Base-by-base conservation (phyloP, 1,140 invertebrate species). In the Cardiocondyla obscurior region DNA sequence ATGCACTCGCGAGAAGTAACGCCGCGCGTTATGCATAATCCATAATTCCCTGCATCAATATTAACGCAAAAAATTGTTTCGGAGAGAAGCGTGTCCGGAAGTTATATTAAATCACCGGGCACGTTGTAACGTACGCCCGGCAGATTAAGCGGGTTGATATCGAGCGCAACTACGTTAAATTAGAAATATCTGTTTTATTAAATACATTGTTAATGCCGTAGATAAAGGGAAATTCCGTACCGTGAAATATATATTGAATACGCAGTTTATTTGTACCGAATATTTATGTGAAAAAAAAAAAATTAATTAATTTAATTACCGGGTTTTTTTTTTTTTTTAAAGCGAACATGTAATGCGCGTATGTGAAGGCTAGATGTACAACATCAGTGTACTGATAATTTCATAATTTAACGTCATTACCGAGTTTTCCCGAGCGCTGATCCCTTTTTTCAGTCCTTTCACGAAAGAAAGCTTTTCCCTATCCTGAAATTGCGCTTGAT, bases 401-500 rank as follows among this genome's bases (percentile, higher is more conserved):
- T 2, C 25, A 53, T 55, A 77, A 16, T 33, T n/a, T 77, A 69
- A 79, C 55, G 46, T 79, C 33, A 69, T 79, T 69, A n/a, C 33
- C n/a, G 42, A 4, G 28, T 67, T 69, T 46, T 55, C 49, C 55
- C 39, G 14, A 79, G 6, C 33, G 46, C 22, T 51, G 42, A 76
- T 76, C 58, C 44, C 57, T 58, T 76, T 64, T 64, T 4, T 8
- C n/a, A 6, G 19, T 70, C 30, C 58, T 60, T 39, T 72, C 44
- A 42, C 19, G 16, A 46, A 81, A 81, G 60, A 70, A 65, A 72
- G 67, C 83, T 81, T 49, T 70, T 58, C 16, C n/a, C 28, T 51
- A 22, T 62, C 5, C 51, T 58, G 70, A 85, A 67, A 81, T 67
- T 85, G 65, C 82, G 46, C 69, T 44, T 67, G 6, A 44, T 30